Evolutionary conservation across 2,888 invertebrate genomes (phyloP), one percentile per base, ranked within the genome.

Genomic region (Brenthis daphne): DNA sequence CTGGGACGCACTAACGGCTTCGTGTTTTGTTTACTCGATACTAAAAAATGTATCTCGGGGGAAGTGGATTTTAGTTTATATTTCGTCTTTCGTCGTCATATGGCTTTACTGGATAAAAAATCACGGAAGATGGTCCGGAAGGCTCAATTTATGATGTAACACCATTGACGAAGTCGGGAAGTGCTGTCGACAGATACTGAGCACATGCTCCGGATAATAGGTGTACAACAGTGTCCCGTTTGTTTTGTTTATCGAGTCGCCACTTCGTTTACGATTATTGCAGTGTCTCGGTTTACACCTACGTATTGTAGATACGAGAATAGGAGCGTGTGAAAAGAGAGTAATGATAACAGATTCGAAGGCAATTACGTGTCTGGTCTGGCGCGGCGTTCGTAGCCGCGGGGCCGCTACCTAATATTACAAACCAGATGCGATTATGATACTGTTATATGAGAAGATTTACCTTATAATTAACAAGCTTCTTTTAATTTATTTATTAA

Each of bases 121-220:
- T 85, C 85, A 85, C 85, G 89, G 90, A 89, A 90, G 88, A 83
- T 81, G 82, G 82, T 81, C 88, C 91, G 92, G 89, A 90, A 92
- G 90, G 87, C 81, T 88, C 86, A 82, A 88, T 90, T 90, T 92
- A 90, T 91, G 90, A 89, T 86, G 84, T 84, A 86, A 86, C 88
- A 85, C 83, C 85, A 82, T 80, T 77, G 80, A 76, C 50, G 68
- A 57, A 24, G 79, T 84, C 89, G 89, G 92, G 92, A 91, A 86
- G 86, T 82, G 76, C 77, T 82, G 90, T 82, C 85, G 93, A 93
- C 92, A 93, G 93, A 93, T 87, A 89, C 84, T 82, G 75, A 81
- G 85, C 93, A 92, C 85, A 88, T 91, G 91, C 85, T 77, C 77
- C 73, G 77, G 80, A 83, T 85, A 84, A 83, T 85, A 86, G 85